Base-by-base conservation (phyloP, 2,797 vertebrate species). In the Chaetodon trifasciatus region DNA sequence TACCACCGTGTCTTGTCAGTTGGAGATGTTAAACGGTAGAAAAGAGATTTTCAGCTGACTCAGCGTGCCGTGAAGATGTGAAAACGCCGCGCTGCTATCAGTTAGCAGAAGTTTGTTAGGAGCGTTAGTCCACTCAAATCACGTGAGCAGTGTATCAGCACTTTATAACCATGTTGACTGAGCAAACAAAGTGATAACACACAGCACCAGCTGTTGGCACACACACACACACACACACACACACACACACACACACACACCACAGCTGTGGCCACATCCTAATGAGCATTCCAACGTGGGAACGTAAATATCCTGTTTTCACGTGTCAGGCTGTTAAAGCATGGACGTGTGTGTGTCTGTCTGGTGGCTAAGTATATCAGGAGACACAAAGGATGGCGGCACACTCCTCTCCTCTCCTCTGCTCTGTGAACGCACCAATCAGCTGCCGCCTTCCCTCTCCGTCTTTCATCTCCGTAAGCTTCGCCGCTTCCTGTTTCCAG, bases 301-400 rank as follows among this genome's bases (percentile, higher is more conserved):
- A 95, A 92, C 67, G 70, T 86, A 94, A 94, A 94, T 93, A 94
- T 91, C 84, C 88, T 83, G 80, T 67, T 86, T 88, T 93, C 81
- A 86, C 74, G 73, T 70, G 76, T 63, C 46, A n/a, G 55, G 64
- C 84, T 78, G 76, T 58, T 60, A 69, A 85, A 71, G 62, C 63
- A 65, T 81, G 83, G 77, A 40, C 15, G 28, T 61, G 19, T 63
- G 56, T 75, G 47, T 88, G 23, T 72, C 2, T 32, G n/a, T 77
- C 55, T 79, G 40, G 70, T 47, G 50, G 21, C 37, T 53, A 16
- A 66, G 39, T 47, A 2, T 16, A 37, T 76, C 56, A 65, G 12
- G 21, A 64, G 24, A 52, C 35, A n/a, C 50, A 56, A 71, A 4
- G 32, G 23, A 67, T 4, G 56, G 74, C 73, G 40, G 56, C 66